A percentile compares a stretch with the other conserved stretches of the same genome.
Conservation (phyloP, 2,888 invertebrate species). For the Yponomeuta cagnagella region DNA sequence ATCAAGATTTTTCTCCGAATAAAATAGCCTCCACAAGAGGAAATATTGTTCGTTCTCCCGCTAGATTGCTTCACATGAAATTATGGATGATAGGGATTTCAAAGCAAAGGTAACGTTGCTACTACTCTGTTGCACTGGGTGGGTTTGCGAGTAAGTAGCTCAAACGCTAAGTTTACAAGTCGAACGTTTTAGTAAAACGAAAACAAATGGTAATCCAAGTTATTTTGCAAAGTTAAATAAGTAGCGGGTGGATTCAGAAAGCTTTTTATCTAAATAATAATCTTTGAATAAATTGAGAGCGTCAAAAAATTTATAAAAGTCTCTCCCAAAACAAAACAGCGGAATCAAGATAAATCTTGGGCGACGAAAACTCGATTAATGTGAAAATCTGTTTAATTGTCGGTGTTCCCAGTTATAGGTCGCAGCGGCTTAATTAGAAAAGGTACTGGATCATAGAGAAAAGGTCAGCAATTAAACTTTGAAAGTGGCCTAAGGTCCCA, state of each 20-base stretch:
- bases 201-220: not conserved
- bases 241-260: not conserved
- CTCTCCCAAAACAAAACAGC: not conserved
- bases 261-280: not conserved
- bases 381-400: slow-evolving; percentile 4
- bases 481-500: slow-evolving; percentile 13
- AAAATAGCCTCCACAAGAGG: not conserved
- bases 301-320: not conserved
- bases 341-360: too few relatives aligned
- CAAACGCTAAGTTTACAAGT: too few relatives aligned
- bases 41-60: not conserved
- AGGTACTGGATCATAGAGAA: slow-evolving; percentile 11
- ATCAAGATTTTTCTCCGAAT: not conserved
- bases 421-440: slow-evolving; percentile 10
- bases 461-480: slow-evolving; percentile 17
- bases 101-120: not conserved
- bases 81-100: not conserved
- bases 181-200: too few relatives aligned
- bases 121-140: too few relatives aligned
- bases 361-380: not conserved
- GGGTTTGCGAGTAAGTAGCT: too few relatives aligned
- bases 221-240: not conserved
- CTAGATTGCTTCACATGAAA: not conserved
- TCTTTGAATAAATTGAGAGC: not conserved
- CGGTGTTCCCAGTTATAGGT: not conserved